Evolutionary conservation across 2,888 invertebrate genomes (phyloP).

Genomic region (Apodemia mormo): DNA sequence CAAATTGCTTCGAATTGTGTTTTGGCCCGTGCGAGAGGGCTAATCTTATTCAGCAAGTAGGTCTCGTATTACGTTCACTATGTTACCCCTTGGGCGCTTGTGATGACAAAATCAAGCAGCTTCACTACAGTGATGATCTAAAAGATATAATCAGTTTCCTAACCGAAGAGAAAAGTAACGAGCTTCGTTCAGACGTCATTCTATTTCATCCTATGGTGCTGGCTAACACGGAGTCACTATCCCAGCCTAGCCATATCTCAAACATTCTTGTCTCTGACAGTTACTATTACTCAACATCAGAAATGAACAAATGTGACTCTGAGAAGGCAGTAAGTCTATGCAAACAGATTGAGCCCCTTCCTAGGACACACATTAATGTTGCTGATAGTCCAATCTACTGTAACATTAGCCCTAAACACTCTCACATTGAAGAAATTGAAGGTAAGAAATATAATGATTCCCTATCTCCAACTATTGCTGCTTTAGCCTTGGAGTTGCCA

Average conservation of each 20-base stretch:
- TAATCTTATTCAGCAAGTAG: conserved; percentile 58
- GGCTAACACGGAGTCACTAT: conserved; percentile 58
- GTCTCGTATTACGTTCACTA: conserved; percentile 53
- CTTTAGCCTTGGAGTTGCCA: conserved; percentile 72
- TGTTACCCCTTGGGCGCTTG: conserved; percentile 46
- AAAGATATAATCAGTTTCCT: conserved; percentile 61
- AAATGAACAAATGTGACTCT: conserved; percentile 70
- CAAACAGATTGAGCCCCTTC: conserved; percentile 56
- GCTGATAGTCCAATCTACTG: conserved; percentile 64
- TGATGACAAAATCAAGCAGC: conserved; percentile 47
- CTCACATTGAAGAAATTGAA: conserved; percentile 41
- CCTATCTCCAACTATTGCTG: conserved; percentile 70
- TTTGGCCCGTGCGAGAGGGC: conserved; percentile 27
- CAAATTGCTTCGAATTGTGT: conserved; percentile 65
- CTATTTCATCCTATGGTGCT: conserved; percentile 75
- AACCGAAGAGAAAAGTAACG: conserved; percentile 53
- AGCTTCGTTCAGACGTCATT: conserved; percentile 64
- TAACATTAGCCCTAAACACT: conserved; percentile 56
- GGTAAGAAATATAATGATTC: conserved; percentile 44
- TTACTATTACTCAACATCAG: conserved; percentile 44
- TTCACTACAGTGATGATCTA: conserved; percentile 67
- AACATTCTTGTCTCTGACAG: conserved; percentile 55
- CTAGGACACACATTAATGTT: conserved; percentile 52
- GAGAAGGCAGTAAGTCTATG: conserved; percentile 66
- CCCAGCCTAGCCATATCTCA: conserved; percentile 46